Percentiles rank a stretch among this genome's conserved stretches.
These are phyloP conservation scores for Toxonevra muliebris DNA, from an alignment of 2,888 invertebrate genomes.

Conservation along the genomic window DNA sequence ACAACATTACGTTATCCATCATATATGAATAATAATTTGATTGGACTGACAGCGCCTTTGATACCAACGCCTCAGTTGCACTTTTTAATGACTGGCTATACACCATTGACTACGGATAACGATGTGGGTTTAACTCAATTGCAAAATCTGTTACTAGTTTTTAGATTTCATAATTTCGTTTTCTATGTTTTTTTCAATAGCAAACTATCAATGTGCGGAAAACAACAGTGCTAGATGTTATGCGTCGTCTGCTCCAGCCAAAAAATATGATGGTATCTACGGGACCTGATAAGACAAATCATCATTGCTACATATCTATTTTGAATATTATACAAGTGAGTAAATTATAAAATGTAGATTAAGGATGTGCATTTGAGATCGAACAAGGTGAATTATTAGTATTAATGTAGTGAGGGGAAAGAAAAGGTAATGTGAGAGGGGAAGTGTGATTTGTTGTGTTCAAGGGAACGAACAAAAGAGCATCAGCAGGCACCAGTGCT, in stretches of 20 bases:
- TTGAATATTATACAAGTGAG: conserved; percentile 92
- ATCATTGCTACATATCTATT: conserved; percentile 97
- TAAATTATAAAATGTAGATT: neutral
- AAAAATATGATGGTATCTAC: conserved; percentile 99
- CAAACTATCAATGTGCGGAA: conserved; percentile 76
- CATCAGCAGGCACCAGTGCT: too few species aligned
- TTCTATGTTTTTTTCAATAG: neutral
- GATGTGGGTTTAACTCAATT: conserved; percentile 62
- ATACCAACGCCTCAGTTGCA: conserved; percentile 98
- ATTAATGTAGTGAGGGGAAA: too few species aligned
- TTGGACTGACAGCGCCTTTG: conserved; percentile 92
- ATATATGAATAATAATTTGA: conserved; percentile 98
- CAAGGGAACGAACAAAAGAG: too few species aligned
- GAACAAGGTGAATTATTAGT: too few species aligned
- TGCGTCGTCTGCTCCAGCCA: conserved; percentile 94
- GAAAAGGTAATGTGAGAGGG: too few species aligned
- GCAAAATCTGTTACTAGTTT: neutral
- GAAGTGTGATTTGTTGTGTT: too few species aligned
- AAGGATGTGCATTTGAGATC: neutral
- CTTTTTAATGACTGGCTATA: conserved; percentile 98
- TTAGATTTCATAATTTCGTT: neutral
- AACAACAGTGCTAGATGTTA: conserved; percentile 97
- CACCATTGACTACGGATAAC: conserved; percentile 91
- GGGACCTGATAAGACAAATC: conserved; percentile 85
- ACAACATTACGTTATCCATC: conserved; percentile 91